Conservation (phyloP, 2,113 vertebrate species). For the Hydrochoerus hydrochaeris region DNA sequence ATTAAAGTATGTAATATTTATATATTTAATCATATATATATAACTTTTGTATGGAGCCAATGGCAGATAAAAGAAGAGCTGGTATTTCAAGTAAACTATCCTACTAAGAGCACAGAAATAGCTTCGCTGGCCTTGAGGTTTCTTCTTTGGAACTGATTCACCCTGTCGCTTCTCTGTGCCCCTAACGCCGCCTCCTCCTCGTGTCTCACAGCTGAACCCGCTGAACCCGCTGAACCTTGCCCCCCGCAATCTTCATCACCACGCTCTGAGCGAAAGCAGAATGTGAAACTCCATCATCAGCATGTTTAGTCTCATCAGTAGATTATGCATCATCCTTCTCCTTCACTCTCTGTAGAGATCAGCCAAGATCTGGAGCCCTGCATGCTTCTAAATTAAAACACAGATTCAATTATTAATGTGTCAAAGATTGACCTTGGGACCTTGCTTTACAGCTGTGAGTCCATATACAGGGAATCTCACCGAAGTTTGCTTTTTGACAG, state of each 20-base stretch:
- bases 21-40: background rate
- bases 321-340: background rate
- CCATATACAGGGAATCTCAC: background rate
- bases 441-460: background rate
- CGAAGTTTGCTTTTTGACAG: background rate
- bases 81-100: background rate
- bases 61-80: background rate
- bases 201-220: background rate
- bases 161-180: background rate
- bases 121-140: background rate
- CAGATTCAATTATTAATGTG: background rate
- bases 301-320: background rate
- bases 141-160: background rate
- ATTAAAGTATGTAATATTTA: background rate
- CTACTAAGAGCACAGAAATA: background rate
- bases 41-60: background rate
- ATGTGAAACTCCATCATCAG: background rate
- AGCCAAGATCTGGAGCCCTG: background rate
- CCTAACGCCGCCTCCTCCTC: background rate
- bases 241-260: background rate
- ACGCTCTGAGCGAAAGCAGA: background rate
- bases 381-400: conserved; percentile 33
- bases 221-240: background rate
- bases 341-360: background rate
- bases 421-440: background rate